A percentile compares a stretch with the other conserved stretches of the same genome.
These are phyloP conservation scores for Emmelina monodactyla DNA, from an alignment of 2,888 invertebrate species.

Conservation along the genomic window DNA sequence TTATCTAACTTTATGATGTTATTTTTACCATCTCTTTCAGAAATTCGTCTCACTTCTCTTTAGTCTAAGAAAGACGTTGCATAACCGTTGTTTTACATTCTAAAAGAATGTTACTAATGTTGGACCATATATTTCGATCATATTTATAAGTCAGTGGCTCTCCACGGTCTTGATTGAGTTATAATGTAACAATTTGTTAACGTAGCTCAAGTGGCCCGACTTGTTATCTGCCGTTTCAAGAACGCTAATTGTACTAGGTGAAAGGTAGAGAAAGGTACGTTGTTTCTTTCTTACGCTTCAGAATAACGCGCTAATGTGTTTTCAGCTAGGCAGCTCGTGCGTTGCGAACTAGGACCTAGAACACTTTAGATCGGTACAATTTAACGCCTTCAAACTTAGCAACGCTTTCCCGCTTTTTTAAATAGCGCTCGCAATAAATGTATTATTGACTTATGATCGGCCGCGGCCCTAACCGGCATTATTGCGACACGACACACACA, in stretches of 20 bases:
- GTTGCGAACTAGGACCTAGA: slow-evolving; percentile 7
- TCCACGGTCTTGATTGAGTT: too few relatives aligned
- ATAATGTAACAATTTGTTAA: too few relatives aligned
- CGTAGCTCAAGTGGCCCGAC: too few relatives aligned
- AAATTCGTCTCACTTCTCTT: too few relatives aligned
- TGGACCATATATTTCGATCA: too few relatives aligned
- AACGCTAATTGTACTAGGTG: slow-evolving; percentile 52
- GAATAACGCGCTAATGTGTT: slow-evolving; percentile 10
- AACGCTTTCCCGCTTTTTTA: neutral
- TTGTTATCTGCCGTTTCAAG: slow-evolving; percentile 50
- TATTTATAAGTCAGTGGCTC: too few relatives aligned
- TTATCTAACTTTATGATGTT: too few relatives aligned
- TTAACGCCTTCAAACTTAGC: neutral
- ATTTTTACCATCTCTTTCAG: too few relatives aligned
- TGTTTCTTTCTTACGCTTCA: slow-evolving; percentile 23
- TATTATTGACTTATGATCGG: slow-evolving; percentile 60
- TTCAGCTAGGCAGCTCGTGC: slow-evolving; percentile 14
- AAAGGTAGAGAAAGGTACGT: slow-evolving; percentile 57
- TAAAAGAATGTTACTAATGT: too few relatives aligned
- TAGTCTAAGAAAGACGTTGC: too few relatives aligned
- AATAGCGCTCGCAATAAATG: neutral
- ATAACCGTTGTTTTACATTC: too few relatives aligned
- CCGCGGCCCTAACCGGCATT: slow-evolving; percentile 59
- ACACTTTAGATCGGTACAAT: too few relatives aligned
- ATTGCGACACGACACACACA: slow-evolving; percentile 44